These are phyloP conservation scores for Hybognathus amarus DNA, from an alignment of 2,797 vertebrate genomes.

Conservation along the genomic window DNA sequence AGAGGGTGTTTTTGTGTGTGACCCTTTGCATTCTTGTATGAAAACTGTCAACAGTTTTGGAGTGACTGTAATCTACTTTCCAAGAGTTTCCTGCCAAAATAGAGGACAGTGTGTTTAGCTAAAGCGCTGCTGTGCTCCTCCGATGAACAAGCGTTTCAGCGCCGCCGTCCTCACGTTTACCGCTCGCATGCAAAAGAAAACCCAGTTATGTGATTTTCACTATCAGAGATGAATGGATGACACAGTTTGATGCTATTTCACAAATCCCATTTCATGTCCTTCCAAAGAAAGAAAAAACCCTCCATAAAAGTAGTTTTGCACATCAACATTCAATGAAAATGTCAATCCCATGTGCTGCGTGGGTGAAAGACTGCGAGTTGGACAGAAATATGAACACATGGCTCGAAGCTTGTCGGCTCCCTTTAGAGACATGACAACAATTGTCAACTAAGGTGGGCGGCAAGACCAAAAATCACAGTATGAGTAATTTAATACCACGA, in stretches of 20 bases:
- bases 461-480: neutral
- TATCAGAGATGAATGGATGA: conserved; percentile 25
- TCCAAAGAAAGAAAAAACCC: neutral
- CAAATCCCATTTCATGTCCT: conserved; percentile 34
- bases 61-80: conserved; percentile 65
- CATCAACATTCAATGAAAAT: neutral
- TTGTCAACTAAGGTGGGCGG: neutral
- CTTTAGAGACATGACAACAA: neutral
- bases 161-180: conserved; percentile 52
- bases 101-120: conserved; percentile 64
- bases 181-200: neutral
- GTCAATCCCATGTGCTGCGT: conserved; percentile 1
- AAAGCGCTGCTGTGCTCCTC: conserved; percentile 31
- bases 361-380: neutral
- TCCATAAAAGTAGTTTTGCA: neutral
- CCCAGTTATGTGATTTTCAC: conserved; percentile 21
- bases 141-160: conserved; percentile 37
- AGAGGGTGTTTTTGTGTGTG: neutral
- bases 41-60: conserved; percentile 28
- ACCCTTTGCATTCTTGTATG: neutral
- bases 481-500: neutral
- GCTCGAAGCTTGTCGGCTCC: neutral
- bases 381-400: neutral
- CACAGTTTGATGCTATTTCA: conserved; percentile 26
- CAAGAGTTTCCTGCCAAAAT: conserved; percentile 52